Evolutionary conservation across 2,113 vertebrate genomes (phyloP).

Genomic region (Bostrychus sinensis): DNA sequence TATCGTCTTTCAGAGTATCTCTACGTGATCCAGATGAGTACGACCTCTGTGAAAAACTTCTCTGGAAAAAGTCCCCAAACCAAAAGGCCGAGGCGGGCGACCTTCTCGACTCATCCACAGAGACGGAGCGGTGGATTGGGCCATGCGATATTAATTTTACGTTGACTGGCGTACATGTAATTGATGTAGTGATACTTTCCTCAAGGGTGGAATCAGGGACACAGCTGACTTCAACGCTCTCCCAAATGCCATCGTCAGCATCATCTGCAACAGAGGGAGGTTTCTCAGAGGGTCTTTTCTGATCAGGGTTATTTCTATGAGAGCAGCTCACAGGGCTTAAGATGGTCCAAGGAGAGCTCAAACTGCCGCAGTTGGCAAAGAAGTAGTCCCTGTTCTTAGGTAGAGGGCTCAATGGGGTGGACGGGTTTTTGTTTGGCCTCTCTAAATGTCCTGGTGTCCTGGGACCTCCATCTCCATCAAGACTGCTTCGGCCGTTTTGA

Average conservation of each 20-base stretch:
- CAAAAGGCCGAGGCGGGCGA: conserved; percentile 37
- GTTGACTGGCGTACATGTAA: conserved; percentile 33
- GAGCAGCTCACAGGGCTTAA: conserved; percentile 69
- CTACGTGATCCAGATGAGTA: conserved; percentile 50
- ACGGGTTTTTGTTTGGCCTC: not conserved
- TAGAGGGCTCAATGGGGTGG: conserved; percentile 52
- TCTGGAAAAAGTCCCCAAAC: conserved; percentile 69
- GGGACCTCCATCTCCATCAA: conserved; percentile 17
- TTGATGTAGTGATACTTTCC: not conserved
- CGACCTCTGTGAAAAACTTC: conserved; percentile 34
- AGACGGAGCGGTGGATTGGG: conserved; percentile 46
- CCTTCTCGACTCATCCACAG: conserved; percentile 49
- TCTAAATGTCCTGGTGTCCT: not conserved
- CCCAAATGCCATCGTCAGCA: conserved; percentile 57
- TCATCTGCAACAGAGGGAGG: conserved; percentile 23
- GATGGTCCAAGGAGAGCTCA: conserved; percentile 76
- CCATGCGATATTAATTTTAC: conserved; percentile 19
- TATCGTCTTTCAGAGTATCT: conserved; percentile 5
- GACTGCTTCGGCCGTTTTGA: conserved; percentile 31
- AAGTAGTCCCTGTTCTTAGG: conserved; percentile 60
- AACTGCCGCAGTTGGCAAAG: conserved; percentile 46
- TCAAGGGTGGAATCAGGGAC: not conserved
- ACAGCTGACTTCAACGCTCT: not conserved
- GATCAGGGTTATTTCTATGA: not conserved
- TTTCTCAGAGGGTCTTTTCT: not conserved